Base-by-base conservation (phyloP, 92 coral and sea anemone species). In the Zoanthus gigantus region DNA sequence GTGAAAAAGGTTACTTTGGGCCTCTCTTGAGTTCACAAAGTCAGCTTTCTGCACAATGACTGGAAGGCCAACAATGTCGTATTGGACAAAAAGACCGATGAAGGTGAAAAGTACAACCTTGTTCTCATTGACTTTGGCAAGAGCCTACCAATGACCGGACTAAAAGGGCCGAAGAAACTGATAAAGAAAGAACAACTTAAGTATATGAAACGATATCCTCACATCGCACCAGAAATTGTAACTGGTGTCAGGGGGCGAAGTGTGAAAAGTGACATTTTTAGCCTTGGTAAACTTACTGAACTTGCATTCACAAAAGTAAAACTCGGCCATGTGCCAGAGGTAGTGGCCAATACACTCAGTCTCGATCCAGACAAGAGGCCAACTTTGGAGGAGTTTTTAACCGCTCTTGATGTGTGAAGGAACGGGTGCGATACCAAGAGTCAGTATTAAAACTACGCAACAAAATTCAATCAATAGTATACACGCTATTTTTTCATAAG, bases 121-220 rank as follows among this genome's bases (percentile, higher is more conserved):
- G 53, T 79, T 54, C 69, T 58, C 45, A 79, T 79, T 48, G 47
- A 79, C 72, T 79, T 79, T 58, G 84, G 72, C 0, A 79, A 79
- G 30, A 79, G 84, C 71, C 72, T 58, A 8, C 84, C 84, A 54
- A 58, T 57, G 14, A 79, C 29, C 56, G 72, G 72, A 30, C 69
- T 56, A 71, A 58, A 79, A 79, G 84, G 84, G 31, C 84, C 84
- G 31, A 79, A 79, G 47, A 54, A 60, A 13, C 45, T 79, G 84
- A 60, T 50, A 72, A 79, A 79, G 72, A 15, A 60, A 60, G 66
- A 60, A 60, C 66, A 60, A 17, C 1, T 60, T 15, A 60, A 60
- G 29, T 60, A 15, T 60, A 60, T 60, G 66, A 17, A 60, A 60
- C 18, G 7, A 4, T 60, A 60, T 69, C 66, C 54, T 60, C 47